Evolutionary conservation across 2,888 invertebrate genomes (phyloP).

Genomic region (Exephanes ischioxanthus): DNA sequence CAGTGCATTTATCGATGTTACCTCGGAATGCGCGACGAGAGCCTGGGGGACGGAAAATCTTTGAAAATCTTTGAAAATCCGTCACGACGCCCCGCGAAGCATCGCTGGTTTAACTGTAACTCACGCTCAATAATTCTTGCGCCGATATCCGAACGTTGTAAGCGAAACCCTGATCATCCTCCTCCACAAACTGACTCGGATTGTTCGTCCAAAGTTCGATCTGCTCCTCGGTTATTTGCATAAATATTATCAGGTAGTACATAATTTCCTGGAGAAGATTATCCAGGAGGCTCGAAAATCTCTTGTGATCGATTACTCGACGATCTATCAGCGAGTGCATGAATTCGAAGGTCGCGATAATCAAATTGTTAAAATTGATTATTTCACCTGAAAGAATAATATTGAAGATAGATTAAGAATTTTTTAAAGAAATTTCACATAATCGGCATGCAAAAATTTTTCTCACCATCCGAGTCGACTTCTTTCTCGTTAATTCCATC

Average conservation of each 20-base stretch:
- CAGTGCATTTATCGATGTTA: slow-evolving; percentile 86
- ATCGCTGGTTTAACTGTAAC: slow-evolving; percentile 60
- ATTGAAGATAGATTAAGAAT: background rate
- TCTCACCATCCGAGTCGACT: slow-evolving; percentile 88
- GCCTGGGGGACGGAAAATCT: slow-evolving; percentile 71
- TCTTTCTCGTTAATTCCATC: slow-evolving; percentile 86
- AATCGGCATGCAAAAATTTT: background rate
- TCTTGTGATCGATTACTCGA: slow-evolving; percentile 87
- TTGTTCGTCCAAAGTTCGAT: slow-evolving; percentile 88
- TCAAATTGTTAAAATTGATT: slow-evolving; percentile 88
- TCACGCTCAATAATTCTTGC: slow-evolving; percentile 88
- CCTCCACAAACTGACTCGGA: slow-evolving; percentile 89
- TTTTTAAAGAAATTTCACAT: background rate
- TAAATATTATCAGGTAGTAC: slow-evolving; percentile 89
- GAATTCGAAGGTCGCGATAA: slow-evolving; percentile 90
- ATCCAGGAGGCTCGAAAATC: slow-evolving; percentile 87
- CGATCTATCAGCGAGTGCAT: slow-evolving; percentile 87
- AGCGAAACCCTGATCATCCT: slow-evolving; percentile 89
- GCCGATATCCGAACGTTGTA: slow-evolving; percentile 89
- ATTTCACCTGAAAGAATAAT: slow-evolving; percentile 86
- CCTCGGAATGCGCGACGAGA: slow-evolving; percentile 84
- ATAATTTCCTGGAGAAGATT: slow-evolving; percentile 88
- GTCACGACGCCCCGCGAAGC: background rate
- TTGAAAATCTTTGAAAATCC: slow-evolving; percentile 36
- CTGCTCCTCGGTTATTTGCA: slow-evolving; percentile 90